Conservation (phyloP, 2,113 vertebrate genomes). For the Perca flavescens region DNA sequence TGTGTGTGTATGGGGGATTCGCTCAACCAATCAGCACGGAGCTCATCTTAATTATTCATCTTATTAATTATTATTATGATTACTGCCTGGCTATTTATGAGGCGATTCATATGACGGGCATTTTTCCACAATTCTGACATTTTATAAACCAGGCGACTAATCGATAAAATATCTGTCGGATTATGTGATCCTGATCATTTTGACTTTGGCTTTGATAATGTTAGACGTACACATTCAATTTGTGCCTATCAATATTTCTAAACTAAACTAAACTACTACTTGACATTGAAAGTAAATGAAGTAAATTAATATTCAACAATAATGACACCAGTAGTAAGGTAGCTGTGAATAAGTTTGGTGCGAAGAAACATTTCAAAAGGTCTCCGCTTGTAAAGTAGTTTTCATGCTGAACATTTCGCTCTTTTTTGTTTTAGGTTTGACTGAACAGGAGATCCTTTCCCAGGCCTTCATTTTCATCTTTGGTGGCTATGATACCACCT, state of each 20-base stretch:
- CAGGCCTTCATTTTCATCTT: slow-evolving; percentile 76
- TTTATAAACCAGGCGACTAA: too few relatives aligned
- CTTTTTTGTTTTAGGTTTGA: slow-evolving; percentile 65
- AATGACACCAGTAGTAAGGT: neutral
- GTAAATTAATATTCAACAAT: neutral
- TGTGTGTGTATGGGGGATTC: too few relatives aligned
- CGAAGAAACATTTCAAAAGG: neutral
- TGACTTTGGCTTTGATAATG: neutral
- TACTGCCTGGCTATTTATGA: too few relatives aligned
- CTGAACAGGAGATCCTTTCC: slow-evolving; percentile 77
- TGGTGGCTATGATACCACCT: slow-evolving; percentile 75
- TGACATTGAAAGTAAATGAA: neutral
- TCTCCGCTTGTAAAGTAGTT: neutral
- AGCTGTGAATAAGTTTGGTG: too few relatives aligned
- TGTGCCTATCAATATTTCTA: neutral
- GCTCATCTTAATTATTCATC: too few relatives aligned
- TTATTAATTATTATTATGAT: too few relatives aligned
- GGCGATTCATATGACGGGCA: too few relatives aligned
- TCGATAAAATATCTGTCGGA: neutral
- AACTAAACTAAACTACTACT: too few relatives aligned
- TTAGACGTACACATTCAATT: neutral
- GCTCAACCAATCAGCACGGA: too few relatives aligned
- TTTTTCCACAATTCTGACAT: too few relatives aligned
- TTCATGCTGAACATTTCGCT: neutral
- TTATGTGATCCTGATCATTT: neutral